Evolutionary conservation across 64 coral and sea anemone species (phyloP).

Genomic region (Hydrozoanthus tunicans): DNA sequence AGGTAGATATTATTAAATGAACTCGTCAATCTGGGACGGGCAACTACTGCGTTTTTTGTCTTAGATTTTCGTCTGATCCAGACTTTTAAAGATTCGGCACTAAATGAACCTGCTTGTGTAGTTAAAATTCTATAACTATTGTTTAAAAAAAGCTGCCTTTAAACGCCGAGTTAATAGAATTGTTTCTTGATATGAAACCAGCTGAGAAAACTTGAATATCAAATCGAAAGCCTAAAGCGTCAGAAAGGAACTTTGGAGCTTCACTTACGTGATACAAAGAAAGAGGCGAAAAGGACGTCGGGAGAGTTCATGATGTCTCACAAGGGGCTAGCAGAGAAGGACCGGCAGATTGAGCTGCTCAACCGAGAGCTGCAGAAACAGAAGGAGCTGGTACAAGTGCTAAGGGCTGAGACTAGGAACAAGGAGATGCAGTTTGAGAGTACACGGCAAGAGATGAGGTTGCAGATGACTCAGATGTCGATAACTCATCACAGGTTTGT

Average conservation of each 20-base stretch:
- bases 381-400: slow-evolving; percentile 7
- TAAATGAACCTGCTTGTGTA: no score
- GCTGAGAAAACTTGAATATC: slow-evolving; percentile 49
- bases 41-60: no score
- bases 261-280: slow-evolving; percentile 22
- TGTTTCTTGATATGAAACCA: not conserved
- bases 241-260: slow-evolving; percentile 31
- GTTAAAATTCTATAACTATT: no score
- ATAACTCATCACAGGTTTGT: slow-evolving; percentile 14
- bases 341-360: slow-evolving; percentile 39
- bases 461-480: slow-evolving; percentile 46
- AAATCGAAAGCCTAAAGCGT: slow-evolving; percentile 41
- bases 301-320: slow-evolving; percentile 49
- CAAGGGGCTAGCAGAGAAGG: slow-evolving; percentile 28
- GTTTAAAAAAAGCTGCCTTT: no score
- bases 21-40: no score
- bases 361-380: slow-evolving; percentile 45
- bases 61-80: no score
- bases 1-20: no score
- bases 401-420: not conserved
- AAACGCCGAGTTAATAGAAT: not conserved
- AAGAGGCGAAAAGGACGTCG: slow-evolving; percentile 28
- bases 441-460: slow-evolving; percentile 15
- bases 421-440: slow-evolving; percentile 39
- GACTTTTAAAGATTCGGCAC: no score